Percentiles rank a stretch among this genome's conserved stretches.
Conservation (phyloP, 2,113 vertebrate genomes). For the zebrafish (Danio rerio) region GRCz12tu NC_133189.1:33689001-33689500, state of each 20-base stretch:
- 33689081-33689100: slow-evolving; percentile 64
- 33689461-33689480: no score
- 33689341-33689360: no score
- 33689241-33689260: background rate
- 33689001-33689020: slow-evolving; percentile 76
- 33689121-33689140: background rate
- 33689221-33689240: background rate
- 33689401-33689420: no score
- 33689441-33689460: no score
- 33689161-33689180: background rate
- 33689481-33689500: no score
- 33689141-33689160: background rate
- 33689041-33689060: slow-evolving; percentile 71
- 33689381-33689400: no score
- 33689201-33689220: background rate
- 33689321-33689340: no score
- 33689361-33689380: no score
- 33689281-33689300: no score
- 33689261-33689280: background rate
- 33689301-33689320: no score
- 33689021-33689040: slow-evolving; percentile 73
- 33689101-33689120: background rate
- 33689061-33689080: slow-evolving; percentile 70
- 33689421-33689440: no score
- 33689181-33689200: background rate